These are phyloP conservation scores for Thamnophis sirtalis DNA, from an alignment of 2,113 vertebrate genomes.

Conservation along the genomic window DNA sequence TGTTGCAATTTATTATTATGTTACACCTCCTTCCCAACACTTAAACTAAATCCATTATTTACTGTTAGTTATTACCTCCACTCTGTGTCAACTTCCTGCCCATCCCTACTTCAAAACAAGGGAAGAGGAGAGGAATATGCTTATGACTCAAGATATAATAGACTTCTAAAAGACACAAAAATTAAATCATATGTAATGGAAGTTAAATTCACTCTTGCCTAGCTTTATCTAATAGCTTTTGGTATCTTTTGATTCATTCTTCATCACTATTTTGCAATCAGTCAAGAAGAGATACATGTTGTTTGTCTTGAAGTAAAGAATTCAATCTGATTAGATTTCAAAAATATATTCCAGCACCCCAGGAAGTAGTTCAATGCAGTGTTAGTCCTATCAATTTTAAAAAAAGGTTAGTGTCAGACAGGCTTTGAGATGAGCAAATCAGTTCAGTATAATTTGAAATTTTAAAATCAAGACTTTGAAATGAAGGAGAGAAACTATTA, in stretches of 20 bases:
- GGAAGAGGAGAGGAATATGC: neutral
- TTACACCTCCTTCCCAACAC: constrained; percentile 29
- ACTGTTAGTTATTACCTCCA: constrained; percentile 36
- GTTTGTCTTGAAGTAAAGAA: constrained; percentile 48
- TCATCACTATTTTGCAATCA: constrained; percentile 43
- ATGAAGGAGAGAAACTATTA: constrained; percentile 31
- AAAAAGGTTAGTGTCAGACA: constrained; percentile 56
- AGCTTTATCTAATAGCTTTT: constrained; percentile 27
- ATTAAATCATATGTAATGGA: constrained; percentile 34
- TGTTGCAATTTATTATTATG: constrained; percentile 45
- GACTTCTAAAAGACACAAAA: constrained; percentile 9
- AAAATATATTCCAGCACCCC: constrained; percentile 50
- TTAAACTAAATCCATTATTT: constrained; percentile 44
- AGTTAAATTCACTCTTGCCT: constrained; percentile 39
- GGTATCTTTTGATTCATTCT: constrained; percentile 32
- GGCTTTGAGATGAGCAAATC: constrained; percentile 53
- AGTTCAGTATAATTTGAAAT: constrained; percentile 47
- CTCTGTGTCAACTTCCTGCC: neutral
- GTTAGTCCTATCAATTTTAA: constrained; percentile 56
- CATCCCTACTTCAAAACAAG: neutral
- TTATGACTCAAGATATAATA: constrained; percentile 24
- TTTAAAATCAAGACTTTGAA: constrained; percentile 51
- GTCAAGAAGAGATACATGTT: constrained; percentile 42
- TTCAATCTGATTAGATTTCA: constrained; percentile 52
- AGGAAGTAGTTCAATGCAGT: constrained; percentile 48